These are phyloP conservation scores for Rattus rattus DNA, from an alignment of 2,113 vertebrate species.

Conservation along the genomic window DNA sequence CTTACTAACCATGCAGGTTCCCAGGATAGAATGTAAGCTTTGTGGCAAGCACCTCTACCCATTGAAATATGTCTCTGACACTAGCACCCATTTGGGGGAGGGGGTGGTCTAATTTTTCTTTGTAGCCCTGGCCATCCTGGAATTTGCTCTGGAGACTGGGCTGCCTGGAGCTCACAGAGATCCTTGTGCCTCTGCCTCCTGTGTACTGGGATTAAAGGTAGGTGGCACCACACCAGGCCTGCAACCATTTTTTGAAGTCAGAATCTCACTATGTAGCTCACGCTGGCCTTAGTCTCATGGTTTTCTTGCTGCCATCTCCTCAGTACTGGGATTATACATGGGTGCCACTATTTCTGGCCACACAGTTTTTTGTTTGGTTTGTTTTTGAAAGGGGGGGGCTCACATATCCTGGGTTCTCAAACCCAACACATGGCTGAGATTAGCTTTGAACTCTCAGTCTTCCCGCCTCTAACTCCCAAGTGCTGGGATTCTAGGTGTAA, in stretches of 20 bases:
- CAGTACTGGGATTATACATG: neutral
- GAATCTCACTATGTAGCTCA: neutral
- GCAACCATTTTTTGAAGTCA: neutral
- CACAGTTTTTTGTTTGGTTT: neutral
- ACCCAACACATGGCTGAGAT: neutral
- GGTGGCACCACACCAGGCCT: neutral
- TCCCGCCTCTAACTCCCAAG: neutral
- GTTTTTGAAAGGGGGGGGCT: neutral
- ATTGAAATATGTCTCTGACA: neutral
- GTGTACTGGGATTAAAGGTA: neutral
- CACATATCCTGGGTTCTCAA: neutral
- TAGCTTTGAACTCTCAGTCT: neutral
- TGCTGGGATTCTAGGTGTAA: neutral
- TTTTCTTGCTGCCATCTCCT: neutral
- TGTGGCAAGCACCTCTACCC: neutral
- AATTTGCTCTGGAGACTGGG: neutral
- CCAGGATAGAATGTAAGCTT: neutral
- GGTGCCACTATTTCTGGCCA: neutral
- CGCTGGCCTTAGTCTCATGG: neutral
- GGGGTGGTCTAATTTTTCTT: neutral
- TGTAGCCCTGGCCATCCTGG: neutral
- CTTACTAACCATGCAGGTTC: neutral
- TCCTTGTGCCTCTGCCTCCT: neutral
- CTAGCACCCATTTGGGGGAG: neutral
- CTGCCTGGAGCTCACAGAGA: neutral